These are phyloP conservation scores for Lepus oiostolus DNA, from an alignment of 2,797 vertebrate species.

Conservation along the genomic window DNA sequence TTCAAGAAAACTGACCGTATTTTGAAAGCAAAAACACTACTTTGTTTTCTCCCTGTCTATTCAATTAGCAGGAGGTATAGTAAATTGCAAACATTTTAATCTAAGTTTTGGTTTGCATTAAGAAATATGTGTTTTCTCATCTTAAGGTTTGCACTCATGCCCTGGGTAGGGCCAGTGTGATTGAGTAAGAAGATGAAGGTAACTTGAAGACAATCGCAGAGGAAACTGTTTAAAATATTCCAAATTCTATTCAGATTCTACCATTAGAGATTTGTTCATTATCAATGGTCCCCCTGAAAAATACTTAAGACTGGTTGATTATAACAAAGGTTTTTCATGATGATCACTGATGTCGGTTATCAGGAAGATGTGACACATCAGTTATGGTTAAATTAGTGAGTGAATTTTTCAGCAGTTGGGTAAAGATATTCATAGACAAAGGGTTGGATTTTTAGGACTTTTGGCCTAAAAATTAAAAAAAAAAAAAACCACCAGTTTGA, in stretches of 20 bases:
- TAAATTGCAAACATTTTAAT: conserved; percentile 2
- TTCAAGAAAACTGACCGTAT: not conserved
- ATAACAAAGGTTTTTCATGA: not conserved
- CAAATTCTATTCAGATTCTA: not conserved
- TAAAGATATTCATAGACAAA: not conserved
- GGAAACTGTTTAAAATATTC: not conserved
- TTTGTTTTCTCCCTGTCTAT: not conserved
- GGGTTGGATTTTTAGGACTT: not conserved
- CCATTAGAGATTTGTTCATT: not conserved
- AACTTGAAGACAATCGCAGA: not conserved
- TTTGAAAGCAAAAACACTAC: conserved; percentile 27
- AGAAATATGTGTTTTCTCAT: conserved; percentile 14
- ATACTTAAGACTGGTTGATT: not conserved
- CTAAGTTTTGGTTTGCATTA: not conserved
- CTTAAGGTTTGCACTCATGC: not conserved
- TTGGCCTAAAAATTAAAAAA: conserved; percentile 1
- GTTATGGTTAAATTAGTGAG: not conserved
- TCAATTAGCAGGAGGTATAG: not conserved
- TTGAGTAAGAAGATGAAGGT: not conserved
- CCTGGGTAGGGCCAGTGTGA: not conserved
- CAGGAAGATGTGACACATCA: not conserved
- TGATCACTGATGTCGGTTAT: not conserved
- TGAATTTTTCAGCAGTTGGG: not conserved
- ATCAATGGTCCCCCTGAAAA: not conserved
- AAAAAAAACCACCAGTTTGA: not conserved